Percentiles rank a stretch among this genome's conserved stretches.
phyloP scores from a whole-genome alignment of 2,888 invertebrate species.

The Perithous albicinctus region DNA sequence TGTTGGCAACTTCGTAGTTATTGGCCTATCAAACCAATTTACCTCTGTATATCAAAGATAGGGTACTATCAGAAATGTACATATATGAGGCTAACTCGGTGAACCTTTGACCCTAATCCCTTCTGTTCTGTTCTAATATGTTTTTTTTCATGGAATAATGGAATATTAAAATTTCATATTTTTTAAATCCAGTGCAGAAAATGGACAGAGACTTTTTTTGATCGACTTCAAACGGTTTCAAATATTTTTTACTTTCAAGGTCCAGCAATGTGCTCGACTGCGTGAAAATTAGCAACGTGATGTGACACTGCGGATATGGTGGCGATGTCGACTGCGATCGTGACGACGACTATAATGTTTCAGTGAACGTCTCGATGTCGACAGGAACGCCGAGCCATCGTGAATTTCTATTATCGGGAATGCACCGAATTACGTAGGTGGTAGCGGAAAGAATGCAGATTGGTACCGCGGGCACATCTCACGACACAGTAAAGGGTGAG shows the following conservation, averaged over 20 bases:
- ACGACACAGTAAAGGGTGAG: conserved; percentile 31
- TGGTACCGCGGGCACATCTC: conserved; percentile 65
- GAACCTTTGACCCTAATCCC: too few species aligned
- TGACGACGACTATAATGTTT: conserved; percentile 18
- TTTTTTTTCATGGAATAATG: too few species aligned
- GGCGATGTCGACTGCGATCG: neutral
- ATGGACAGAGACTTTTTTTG: too few species aligned
- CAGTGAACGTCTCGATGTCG: conserved; percentile 7
- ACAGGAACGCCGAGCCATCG: conserved; percentile 48
- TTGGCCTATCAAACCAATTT: neutral
- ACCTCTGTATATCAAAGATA: neutral
- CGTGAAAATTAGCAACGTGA: neutral
- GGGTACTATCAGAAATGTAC: neutral
- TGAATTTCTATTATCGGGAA: conserved; percentile 75
- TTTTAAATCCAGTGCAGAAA: too few species aligned
- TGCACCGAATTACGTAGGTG: conserved; percentile 70
- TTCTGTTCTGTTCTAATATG: too few species aligned
- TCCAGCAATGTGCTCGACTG: neutral
- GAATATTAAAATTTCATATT: too few species aligned
- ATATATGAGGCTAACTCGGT: too few species aligned
- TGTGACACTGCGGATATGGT: neutral
- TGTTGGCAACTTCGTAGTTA: neutral
- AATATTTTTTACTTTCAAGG: neutral
- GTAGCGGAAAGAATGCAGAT: conserved; percentile 74
- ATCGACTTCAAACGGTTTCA: neutral